These are phyloP conservation scores for Lacerta agilis DNA, from an alignment of 2,797 vertebrate species.

Conservation along the genomic window DNA sequence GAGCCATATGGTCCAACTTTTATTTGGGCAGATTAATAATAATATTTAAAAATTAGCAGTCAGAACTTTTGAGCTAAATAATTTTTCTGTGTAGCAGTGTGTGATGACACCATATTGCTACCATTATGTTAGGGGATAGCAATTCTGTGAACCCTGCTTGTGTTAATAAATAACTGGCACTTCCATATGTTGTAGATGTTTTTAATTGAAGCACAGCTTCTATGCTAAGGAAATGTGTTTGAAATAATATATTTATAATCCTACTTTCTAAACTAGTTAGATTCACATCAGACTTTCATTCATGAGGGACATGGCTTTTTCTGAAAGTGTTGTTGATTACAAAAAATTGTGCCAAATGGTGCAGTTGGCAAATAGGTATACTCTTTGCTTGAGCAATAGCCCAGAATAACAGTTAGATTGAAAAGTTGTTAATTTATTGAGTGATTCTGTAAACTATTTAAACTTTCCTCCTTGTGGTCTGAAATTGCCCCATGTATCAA, in stretches of 20 bases:
- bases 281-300: not conserved
- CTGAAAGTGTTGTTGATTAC: not conserved
- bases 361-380: not conserved
- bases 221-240: not conserved
- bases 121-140: not conserved
- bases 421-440: not conserved
- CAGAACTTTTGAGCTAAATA: not conserved
- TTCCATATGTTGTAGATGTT: not conserved
- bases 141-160: not conserved
- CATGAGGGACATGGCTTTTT: not conserved
- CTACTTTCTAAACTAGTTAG: not conserved
- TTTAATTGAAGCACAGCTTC: rapidly evolving
- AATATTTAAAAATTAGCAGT: conserved; percentile 23
- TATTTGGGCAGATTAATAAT: conserved; percentile 22
- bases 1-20: rapidly evolving
- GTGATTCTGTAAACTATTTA: not conserved
- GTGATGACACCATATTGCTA: conserved; percentile 7
- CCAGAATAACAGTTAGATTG: not conserved
- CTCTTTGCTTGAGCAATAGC: not conserved
- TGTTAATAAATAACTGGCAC: not conserved
- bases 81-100: not conserved
- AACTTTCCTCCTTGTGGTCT: not conserved
- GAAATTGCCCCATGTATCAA: not conserved
- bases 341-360: not conserved
- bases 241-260: not conserved